A percentile compares a stretch with the other conserved stretches of the same genome.
Conservation (phyloP, 2,797 vertebrate genomes). For the Pipistrellus nathusii region DNA sequence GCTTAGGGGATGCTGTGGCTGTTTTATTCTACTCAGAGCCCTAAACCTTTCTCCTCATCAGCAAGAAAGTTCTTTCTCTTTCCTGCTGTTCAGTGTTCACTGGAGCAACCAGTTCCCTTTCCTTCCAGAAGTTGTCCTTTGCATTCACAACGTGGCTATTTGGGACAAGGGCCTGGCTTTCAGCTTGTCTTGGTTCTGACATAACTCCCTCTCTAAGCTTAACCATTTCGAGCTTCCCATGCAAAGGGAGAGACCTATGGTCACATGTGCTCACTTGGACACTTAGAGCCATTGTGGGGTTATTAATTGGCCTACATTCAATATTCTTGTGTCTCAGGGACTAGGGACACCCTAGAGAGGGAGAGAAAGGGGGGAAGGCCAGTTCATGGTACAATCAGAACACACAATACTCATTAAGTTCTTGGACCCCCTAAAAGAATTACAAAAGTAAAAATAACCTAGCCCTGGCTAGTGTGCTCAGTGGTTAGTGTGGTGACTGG, state of each 20-base stretch:
- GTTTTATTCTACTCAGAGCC: neutral
- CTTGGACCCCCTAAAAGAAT: neutral
- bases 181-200: neutral
- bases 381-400: too few relatives aligned
- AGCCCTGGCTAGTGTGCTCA: neutral
- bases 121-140: neutral
- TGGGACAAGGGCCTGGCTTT: neutral
- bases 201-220: neutral
- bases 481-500: neutral
- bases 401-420: neutral
- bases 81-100: neutral
- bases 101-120: neutral
- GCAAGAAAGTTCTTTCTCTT: neutral
- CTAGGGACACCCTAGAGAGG: neutral
- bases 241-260: neutral
- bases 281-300: neutral
- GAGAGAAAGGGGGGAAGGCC: neutral
- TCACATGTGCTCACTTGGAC: neutral
- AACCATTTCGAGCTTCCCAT: neutral
- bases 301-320: too few relatives aligned
- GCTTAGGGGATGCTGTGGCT: neutral
- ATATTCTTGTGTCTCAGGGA: neutral
- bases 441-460: neutral
- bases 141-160: neutral
- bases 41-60: neutral